Percentiles rank a stretch among this genome's conserved stretches.
phyloP scores from a whole-genome alignment of 2,888 invertebrate genomes.

The Celastrina argiolus region DNA sequence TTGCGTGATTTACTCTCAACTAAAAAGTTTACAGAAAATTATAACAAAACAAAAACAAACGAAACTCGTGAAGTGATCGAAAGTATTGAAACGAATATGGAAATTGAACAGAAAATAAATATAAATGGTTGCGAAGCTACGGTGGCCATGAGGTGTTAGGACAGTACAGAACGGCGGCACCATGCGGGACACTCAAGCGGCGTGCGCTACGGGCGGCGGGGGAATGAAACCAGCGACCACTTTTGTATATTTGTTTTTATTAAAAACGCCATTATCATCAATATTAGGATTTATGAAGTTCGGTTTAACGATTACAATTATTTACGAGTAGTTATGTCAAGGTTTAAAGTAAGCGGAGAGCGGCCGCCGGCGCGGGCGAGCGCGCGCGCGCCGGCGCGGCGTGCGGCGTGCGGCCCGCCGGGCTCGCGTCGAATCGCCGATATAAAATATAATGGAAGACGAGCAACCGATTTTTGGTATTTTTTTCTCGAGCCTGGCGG shows the following conservation, averaged over 20 bases:
- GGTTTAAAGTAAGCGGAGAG: conserved; percentile 67
- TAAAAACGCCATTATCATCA: conserved; percentile 78
- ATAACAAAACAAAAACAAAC: conserved; percentile 37
- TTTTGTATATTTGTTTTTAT: conserved; percentile 76
- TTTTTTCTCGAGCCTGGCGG: conserved; percentile 50
- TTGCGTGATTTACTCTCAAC: conserved; percentile 34
- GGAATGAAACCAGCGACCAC: conserved; percentile 64
- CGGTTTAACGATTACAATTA: conserved; percentile 76
- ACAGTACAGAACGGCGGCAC: conserved; percentile 46
- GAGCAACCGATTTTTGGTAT: conserved; percentile 59
- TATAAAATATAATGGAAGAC: conserved; percentile 52
- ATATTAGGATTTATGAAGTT: conserved; percentile 78
- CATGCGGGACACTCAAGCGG: background rate
- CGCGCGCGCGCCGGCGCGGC: conserved; percentile 31
- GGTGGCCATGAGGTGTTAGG: conserved; percentile 67
- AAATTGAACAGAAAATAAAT: conserved; percentile 53
- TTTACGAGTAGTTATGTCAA: conserved; percentile 75
- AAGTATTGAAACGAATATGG: conserved; percentile 54
- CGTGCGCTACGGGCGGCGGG: conserved; percentile 26
- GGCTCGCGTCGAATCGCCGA: conserved; percentile 30
- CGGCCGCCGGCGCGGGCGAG: conserved; percentile 54
- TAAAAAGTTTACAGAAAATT: conserved; percentile 30
- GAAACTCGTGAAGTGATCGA: conserved; percentile 57
- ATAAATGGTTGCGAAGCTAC: conserved; percentile 74
- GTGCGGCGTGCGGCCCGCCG: conserved; percentile 43